Base-by-base conservation (phyloP, 2,797 vertebrate genomes). In the Yasuhikotakia modesta region DNA sequence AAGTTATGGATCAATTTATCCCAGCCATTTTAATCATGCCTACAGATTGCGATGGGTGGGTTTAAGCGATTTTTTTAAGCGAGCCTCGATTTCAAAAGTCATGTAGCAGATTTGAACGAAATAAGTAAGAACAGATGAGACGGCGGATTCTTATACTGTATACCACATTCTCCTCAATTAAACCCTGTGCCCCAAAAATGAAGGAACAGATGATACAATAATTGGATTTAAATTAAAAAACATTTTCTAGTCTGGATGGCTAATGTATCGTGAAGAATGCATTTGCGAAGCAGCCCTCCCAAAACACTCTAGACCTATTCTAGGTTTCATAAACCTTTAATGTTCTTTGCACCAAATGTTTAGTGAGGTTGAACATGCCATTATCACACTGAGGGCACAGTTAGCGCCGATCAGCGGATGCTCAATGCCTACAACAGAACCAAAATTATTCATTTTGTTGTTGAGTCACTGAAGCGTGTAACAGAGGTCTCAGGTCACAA, bases 151-250 rank as follows among this genome's bases (percentile, higher is more conserved):
- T 69, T 65, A 52, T 79, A 80, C 79, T 82, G 50, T 50, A 63
- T 63, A 50, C 48, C 80, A 87, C 81, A 87, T 86, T 89, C 83
- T 73, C 84, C 79, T 76, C 73, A 88, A 88, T 90, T 89, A 89
- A 81, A 82, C 61, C 70, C 52, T 50, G 63, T 13, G 73, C 58
- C 78, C 72, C 58, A 45, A 86, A n/a, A 86, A 80, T 80, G 73
- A 76, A 81, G 57, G 75, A 88, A 87, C 86, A 85, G 85, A 81
- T 65, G 39, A 85, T 77, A 53, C 83, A 79, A 64, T 87, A 89
- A 93, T 84, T 90, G 81, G 85, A 89, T 89, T 89, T 86, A 86
- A 91, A 91, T 91, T 80, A 86, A 86, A 88, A 83, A 82, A 84
- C 24, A 84, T 87, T 85, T 85, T 86, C 78, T 78, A 70, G 78